These are phyloP conservation scores for Coccyzus lansbergi DNA, from an alignment of 2,797 vertebrate species.

Conservation along the genomic window DNA sequence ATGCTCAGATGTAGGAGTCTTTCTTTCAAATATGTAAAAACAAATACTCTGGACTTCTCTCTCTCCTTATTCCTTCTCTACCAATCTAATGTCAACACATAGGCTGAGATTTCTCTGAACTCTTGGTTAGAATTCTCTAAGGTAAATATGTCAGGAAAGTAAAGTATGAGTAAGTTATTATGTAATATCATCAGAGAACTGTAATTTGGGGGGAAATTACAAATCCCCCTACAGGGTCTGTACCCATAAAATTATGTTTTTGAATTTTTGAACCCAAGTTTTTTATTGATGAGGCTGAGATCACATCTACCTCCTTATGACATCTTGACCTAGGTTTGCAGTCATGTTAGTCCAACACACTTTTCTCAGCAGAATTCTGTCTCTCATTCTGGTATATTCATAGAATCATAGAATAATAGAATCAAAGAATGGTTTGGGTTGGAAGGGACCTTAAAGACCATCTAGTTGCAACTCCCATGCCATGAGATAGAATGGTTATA, in stretches of 20 bases:
- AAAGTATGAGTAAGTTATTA: not conserved
- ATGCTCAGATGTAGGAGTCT: not conserved
- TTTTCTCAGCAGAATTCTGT: not conserved
- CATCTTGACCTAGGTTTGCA: not conserved
- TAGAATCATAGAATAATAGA: too few species aligned
- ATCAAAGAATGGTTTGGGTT: too few species aligned
- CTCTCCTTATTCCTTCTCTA: not conserved
- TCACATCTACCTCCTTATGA: not conserved
- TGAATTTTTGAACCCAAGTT: not conserved
- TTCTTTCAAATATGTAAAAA: not conserved
- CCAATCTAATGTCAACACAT: not conserved
- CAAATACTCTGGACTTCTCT: not conserved
- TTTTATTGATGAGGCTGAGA: not conserved
- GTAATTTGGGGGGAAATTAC: not conserved
- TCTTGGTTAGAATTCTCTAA: not conserved
- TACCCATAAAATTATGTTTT: not conserved
- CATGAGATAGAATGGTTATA: too few species aligned
- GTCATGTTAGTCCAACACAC: not conserved
- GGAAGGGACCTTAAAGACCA: too few species aligned
- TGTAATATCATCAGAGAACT: not conserved
- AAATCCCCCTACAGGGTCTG: not conserved
- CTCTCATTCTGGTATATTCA: not conserved
- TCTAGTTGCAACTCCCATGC: too few species aligned
- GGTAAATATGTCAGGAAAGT: not conserved
- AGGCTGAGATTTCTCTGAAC: not conserved